phyloP scores from a whole-genome alignment of 2,797 vertebrate genomes.

The Sebastes cheni region DNA sequence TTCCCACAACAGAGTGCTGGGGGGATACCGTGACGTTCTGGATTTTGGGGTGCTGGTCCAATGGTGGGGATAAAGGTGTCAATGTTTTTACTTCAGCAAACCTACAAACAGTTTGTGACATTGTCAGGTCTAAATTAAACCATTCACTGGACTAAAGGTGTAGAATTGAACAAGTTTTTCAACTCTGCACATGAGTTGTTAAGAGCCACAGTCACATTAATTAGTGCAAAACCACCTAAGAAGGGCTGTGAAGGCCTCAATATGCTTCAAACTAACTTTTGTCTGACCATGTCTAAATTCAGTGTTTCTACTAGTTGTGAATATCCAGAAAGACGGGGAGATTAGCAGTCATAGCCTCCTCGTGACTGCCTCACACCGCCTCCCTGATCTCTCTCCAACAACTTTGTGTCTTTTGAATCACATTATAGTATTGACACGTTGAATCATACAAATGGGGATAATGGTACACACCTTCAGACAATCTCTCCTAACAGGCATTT shows the following conservation, averaged over 20 bases:
- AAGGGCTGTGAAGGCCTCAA: not conserved
- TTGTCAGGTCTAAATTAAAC: slow-evolving; percentile 60
- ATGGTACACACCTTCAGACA: not conserved
- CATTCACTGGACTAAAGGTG: slow-evolving; percentile 25
- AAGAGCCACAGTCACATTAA: not conserved
- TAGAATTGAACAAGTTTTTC: slow-evolving; percentile 6
- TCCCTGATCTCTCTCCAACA: not conserved
- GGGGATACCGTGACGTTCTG: slow-evolving; percentile 33
- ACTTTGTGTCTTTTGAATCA: not conserved
- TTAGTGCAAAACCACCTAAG: not conserved
- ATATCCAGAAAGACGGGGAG: not conserved
- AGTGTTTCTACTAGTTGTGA: not conserved
- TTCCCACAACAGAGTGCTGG: slow-evolving; percentile 31
- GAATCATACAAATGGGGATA: not conserved
- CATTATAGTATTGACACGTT: not conserved
- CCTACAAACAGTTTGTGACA: slow-evolving; percentile 43
- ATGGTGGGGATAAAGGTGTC: slow-evolving; percentile 14
- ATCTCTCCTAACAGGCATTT: not conserved
- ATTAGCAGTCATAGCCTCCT: not conserved
- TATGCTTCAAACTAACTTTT: slow-evolving; percentile 18
- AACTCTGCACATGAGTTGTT: not conserved
- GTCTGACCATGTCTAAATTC: not conserved
- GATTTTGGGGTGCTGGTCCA: slow-evolving; percentile 44
- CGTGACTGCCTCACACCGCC: not conserved
- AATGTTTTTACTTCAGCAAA: slow-evolving; percentile 49